These are phyloP conservation scores for Stenchaetothrips biformis DNA, from an alignment of 2,888 invertebrate species.

Conservation along the genomic window DNA sequence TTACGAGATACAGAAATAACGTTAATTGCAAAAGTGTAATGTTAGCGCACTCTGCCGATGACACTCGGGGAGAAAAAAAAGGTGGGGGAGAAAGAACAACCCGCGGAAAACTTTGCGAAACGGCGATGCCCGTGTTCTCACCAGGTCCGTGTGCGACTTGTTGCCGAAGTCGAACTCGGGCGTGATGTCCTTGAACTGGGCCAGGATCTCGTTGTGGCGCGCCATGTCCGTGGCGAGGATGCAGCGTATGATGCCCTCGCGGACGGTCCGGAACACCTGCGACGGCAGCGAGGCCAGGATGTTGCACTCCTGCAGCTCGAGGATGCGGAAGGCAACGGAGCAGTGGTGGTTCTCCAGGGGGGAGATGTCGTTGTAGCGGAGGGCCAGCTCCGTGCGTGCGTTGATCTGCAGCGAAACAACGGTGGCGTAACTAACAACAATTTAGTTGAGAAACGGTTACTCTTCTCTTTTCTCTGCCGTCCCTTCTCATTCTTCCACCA, in stretches of 20 bases:
- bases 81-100: too few relatives aligned
- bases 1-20: too few relatives aligned
- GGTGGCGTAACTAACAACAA: neutral
- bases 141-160: conserved; percentile 66
- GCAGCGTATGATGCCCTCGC: conserved; percentile 74
- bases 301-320: conserved; percentile 74
- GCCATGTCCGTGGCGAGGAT: conserved; percentile 76
- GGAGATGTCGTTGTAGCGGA: conserved; percentile 80
- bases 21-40: too few relatives aligned
- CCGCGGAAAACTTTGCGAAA: neutral
- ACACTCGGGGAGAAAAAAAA: neutral
- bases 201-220: conserved; percentile 69
- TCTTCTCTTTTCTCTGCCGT: too few relatives aligned
- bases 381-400: conserved; percentile 73
- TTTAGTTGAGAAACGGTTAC: too few relatives aligned
- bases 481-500: too few relatives aligned
- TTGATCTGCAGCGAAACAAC: conserved; percentile 55
- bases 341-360: conserved; percentile 83
- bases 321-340: conserved; percentile 74
- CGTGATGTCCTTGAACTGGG: conserved; percentile 62
- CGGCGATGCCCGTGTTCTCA: conserved; percentile 40
- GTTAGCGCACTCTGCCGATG: too few relatives aligned
- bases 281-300: conserved; percentile 62
- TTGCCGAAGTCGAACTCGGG: conserved; percentile 63
- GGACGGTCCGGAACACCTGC: conserved; percentile 49